Evolutionary conservation across 2,888 invertebrate genomes (phyloP).

Genomic region (Diarsia mendica): DNA sequence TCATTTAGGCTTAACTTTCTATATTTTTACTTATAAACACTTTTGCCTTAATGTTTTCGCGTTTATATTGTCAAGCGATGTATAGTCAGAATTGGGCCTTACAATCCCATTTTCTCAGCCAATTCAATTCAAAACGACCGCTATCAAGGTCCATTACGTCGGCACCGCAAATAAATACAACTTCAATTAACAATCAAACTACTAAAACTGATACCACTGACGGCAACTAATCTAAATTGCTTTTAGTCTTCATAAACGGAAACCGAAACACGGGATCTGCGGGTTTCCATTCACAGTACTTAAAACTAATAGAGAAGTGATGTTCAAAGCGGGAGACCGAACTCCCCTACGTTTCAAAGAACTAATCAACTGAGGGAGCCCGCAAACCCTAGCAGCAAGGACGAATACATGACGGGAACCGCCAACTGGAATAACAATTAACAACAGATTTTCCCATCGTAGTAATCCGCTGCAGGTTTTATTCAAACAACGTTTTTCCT

Average conservation of each 20-base stretch:
- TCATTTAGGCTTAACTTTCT: background rate
- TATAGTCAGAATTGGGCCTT: background rate
- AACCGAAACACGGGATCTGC: constrained; percentile 44
- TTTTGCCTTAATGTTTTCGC: background rate
- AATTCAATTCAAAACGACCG: constrained; percentile 33
- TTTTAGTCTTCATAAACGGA: constrained; percentile 38
- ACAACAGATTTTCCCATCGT: constrained; percentile 43
- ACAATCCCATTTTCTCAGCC: constrained; percentile 18
- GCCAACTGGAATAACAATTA: constrained; percentile 48
- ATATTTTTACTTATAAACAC: background rate
- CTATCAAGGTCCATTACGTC: constrained; percentile 47
- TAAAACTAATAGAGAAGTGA: constrained; percentile 51
- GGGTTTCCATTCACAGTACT: constrained; percentile 44
- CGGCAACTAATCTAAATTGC: constrained; percentile 45
- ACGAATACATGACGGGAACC: constrained; percentile 42
- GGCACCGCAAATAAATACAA: constrained; percentile 54
- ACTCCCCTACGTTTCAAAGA: constrained; percentile 36
- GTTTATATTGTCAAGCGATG: background rate
- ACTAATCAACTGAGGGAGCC: constrained; percentile 49
- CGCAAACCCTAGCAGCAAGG: constrained; percentile 41
- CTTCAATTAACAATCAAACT: constrained; percentile 59
- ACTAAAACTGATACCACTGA: constrained; percentile 45
- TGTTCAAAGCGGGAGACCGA: constrained; percentile 41
- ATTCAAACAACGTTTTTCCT: constrained; percentile 43
- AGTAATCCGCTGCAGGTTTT: constrained; percentile 34